phyloP scores from a whole-genome alignment of 2,113 vertebrate genomes.

The Neolamprologus longior region DNA sequence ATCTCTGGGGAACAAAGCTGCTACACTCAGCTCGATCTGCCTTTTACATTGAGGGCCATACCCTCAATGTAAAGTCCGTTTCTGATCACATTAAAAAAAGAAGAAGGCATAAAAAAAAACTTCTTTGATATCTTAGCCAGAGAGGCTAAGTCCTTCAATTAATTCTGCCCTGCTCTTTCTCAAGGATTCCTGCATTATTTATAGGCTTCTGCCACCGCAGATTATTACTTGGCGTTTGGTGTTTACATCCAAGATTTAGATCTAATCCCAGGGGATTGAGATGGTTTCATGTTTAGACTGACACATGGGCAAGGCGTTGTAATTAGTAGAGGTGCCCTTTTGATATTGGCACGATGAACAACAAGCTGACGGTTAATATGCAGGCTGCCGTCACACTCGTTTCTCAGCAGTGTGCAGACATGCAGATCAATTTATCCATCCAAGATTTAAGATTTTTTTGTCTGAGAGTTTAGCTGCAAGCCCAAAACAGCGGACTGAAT shows the following conservation, averaged over 20 bases:
- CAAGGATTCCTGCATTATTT: slow-evolving; percentile 61
- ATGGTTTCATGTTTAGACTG: slow-evolving; percentile 41
- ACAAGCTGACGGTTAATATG: not conserved
- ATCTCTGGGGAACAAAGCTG: not conserved
- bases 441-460: not conserved
- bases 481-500: not conserved
- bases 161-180: slow-evolving; percentile 44
- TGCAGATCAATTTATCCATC: not conserved
- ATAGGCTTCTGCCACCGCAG: slow-evolving; percentile 28
- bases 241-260: slow-evolving; percentile 62
- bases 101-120: not conserved
- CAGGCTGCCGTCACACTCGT: not conserved
- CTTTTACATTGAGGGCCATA: not conserved
- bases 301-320: slow-evolving; percentile 20
- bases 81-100: not conserved
- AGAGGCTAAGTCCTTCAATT: slow-evolving; percentile 47
- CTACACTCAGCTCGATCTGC: not conserved
- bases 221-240: slow-evolving; percentile 56
- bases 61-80: slow-evolving; percentile 7
- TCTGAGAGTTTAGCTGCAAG: not conserved
- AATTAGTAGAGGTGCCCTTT: slow-evolving; percentile 51
- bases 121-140: slow-evolving; percentile 35
- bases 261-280: slow-evolving; percentile 51
- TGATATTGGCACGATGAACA: slow-evolving; percentile 37
- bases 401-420: not conserved